Base-by-base conservation (phyloP, 2,797 vertebrate species). In the Calcarius lapponicus region DNA sequence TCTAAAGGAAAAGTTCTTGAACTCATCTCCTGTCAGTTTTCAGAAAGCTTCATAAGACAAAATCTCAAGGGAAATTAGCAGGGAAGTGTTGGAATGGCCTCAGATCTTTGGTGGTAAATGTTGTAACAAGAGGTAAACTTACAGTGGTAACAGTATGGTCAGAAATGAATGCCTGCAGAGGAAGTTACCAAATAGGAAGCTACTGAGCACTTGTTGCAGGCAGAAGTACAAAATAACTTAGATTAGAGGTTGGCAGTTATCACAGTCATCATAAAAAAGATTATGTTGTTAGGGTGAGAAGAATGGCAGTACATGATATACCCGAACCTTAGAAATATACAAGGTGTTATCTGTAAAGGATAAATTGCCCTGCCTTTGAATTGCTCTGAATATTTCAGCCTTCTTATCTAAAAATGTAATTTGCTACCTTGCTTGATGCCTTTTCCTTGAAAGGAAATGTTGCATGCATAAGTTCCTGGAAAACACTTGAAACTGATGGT, bases 341-440 rank as follows among this genome's bases (percentile, higher is more conserved):
- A 53, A 58, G n/a, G 70, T 86, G 73, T 90, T 96, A 88, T 88
- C 95, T 95, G 1, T 86, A 90, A 88, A 92, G 83, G 74, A 84
- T 89, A 89, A 95, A 95, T 93, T 92, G 82, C 51, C 92, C 67
- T 94, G 80, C 80, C 60, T 95, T 75, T 80, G 61, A 81, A 54
- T 78, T 92, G 40, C 60, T 72, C 80, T 91, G 83, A 88, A 81
- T 95, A 92, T 79, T 73, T 95, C 80, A 93, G 19, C 83, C 17
- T 28, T 70, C 81, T 95, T 95, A 94, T 81, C 87, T 96, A 36
- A 95, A 96, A 95, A 91, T 86, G 60, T 78, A 81, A 79, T 92
- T 95, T 91, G 67, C 60, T 89, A 56, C 80, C 60, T 78, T 2
- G 9, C 84, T 93, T 93, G 81, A 43, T 95, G 85, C 80, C 73